Evolutionary conservation across 2,888 invertebrate species (phyloP).

Genomic region (Scotopteryx bipunctaria): DNA sequence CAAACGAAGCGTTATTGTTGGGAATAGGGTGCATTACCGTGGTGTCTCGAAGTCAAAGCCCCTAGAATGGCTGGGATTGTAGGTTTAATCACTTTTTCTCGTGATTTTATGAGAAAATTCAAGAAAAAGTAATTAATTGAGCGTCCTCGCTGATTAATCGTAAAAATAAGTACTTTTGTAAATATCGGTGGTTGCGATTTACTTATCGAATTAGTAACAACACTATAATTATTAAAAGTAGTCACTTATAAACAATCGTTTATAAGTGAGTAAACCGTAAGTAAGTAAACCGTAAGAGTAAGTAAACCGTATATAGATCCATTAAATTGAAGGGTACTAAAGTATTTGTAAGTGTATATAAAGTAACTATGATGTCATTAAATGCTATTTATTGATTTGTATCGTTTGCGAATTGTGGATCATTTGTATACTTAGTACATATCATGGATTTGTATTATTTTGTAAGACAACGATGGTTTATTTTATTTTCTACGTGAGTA

Average conservation of each 20-base stretch:
- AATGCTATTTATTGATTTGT: slow-evolving; percentile 79
- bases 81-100: slow-evolving; percentile 33
- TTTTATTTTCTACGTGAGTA: slow-evolving; percentile 44
- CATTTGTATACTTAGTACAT: slow-evolving; percentile 81
- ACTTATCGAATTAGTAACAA: slow-evolving; percentile 65
- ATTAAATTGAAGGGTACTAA: slow-evolving; percentile 81
- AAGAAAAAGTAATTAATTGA: slow-evolving; percentile 37
- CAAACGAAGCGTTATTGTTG: slow-evolving; percentile 72
- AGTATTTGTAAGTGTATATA: slow-evolving; percentile 78
- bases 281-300: no score
- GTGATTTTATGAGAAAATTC: slow-evolving; percentile 19
- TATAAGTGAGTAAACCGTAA: no score
- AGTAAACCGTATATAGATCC: slow-evolving; percentile 73
- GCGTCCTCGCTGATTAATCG: slow-evolving; percentile 44
- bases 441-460: slow-evolving; percentile 76
- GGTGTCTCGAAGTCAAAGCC: slow-evolving; percentile 50
- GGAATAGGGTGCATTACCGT: slow-evolving; percentile 57
- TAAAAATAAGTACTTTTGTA: slow-evolving; percentile 74
- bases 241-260: slow-evolving; percentile 72
- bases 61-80: slow-evolving; percentile 40
- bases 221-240: slow-evolving; percentile 64
- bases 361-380: slow-evolving; percentile 68
- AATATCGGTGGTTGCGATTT: slow-evolving; percentile 69
- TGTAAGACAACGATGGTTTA: slow-evolving; percentile 58
- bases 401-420: slow-evolving; percentile 75